Evolutionary conservation across 2,797 vertebrate genomes (phyloP).

Genomic region (Clarias fuscus): DNA sequence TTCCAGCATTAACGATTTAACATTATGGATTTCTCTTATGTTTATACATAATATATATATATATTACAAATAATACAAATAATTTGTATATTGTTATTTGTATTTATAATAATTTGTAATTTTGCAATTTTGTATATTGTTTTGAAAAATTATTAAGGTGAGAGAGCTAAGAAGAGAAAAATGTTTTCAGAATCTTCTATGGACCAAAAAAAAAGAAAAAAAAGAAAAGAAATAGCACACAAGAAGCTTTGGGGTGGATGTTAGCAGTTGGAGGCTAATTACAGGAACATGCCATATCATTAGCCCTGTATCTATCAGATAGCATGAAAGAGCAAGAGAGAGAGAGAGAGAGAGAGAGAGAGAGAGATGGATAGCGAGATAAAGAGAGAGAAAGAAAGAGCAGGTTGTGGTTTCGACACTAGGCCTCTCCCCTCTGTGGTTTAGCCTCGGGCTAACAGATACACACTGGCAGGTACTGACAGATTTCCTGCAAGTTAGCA

Average conservation of each 20-base stretch:
- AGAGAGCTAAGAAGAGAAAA: not conserved
- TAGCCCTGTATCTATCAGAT: slow-evolving; percentile 19
- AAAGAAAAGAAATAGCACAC: not conserved
- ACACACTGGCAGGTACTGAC: slow-evolving; percentile 54
- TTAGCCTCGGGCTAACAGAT: slow-evolving; percentile 57
- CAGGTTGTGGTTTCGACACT: slow-evolving; percentile 50
- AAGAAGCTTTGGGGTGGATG: not conserved
- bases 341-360: not conserved
- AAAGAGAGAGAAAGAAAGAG: slow-evolving; percentile 13
- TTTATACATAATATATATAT: no score
- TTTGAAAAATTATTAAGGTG: not conserved
- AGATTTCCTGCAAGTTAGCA: slow-evolving; percentile 57
- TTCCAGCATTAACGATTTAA: not conserved
- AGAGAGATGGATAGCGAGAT: not conserved
- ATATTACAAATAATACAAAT: no score
- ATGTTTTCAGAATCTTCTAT: not conserved
- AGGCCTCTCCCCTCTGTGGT: slow-evolving; percentile 47
- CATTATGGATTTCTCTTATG: not conserved
- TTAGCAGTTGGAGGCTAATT: slow-evolving; percentile 34
- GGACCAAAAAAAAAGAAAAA: not conserved
- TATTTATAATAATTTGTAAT: no score
- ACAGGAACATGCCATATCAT: slow-evolving; percentile 26
- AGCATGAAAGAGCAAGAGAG: not conserved
- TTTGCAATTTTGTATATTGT: no score
- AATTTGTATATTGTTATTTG: no score